These are phyloP conservation scores for Avahi laniger DNA, from an alignment of 2,797 vertebrate genomes.

Conservation along the genomic window DNA sequence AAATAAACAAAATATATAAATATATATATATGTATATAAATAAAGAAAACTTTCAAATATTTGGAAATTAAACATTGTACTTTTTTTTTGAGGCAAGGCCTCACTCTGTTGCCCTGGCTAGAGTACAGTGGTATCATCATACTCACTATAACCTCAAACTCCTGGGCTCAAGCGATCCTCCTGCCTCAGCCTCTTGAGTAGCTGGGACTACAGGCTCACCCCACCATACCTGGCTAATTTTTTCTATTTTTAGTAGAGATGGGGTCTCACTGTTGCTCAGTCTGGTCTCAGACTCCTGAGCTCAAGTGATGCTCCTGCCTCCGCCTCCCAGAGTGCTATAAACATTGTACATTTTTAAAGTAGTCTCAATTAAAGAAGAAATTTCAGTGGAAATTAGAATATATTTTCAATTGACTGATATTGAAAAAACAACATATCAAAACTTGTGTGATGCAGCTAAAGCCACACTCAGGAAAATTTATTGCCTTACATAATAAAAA, in stretches of 20 bases:
- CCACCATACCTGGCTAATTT: no score
- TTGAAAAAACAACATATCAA: neutral
- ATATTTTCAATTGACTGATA: conserved; percentile 4
- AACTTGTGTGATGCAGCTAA: neutral
- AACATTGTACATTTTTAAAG: neutral
- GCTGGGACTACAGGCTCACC: no score
- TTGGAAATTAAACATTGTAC: neutral
- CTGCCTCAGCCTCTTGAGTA: no score
- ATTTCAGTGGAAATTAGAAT: neutral
- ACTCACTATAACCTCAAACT: no score
- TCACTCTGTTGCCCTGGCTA: no score
- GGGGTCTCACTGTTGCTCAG: neutral
- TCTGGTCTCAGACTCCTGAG: neutral
- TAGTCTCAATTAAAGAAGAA: neutral
- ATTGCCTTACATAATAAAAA: neutral
- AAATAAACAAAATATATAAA: neutral
- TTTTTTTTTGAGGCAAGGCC: neutral
- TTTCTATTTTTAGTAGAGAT: neutral
- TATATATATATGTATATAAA: no score
- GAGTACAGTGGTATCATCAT: no score
- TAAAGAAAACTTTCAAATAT: neutral
- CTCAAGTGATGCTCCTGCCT: neutral
- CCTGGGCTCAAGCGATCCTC: no score
- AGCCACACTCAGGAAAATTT: neutral
- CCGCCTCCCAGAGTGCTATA: neutral